These are phyloP conservation scores for Cremastinae sp. DNA, from an alignment of 2,888 invertebrate genomes.

Conservation along the genomic window DNA sequence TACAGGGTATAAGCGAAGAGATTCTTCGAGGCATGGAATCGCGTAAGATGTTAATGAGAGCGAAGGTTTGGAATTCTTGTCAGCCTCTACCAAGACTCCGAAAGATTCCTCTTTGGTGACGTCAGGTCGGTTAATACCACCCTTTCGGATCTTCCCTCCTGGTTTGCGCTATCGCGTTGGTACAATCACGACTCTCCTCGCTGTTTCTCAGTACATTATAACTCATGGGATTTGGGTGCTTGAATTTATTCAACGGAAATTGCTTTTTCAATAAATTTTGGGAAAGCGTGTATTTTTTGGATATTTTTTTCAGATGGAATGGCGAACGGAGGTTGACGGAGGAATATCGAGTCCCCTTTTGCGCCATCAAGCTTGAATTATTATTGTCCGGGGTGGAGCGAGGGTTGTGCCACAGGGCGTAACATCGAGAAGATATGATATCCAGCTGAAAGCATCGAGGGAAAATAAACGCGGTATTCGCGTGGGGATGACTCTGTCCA, in stretches of 20 bases:
- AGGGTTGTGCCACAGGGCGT: slow-evolving; percentile 71
- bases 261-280: no score
- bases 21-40: slow-evolving; percentile 65
- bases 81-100: slow-evolving; percentile 76
- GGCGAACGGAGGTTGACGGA: slow-evolving; percentile 39
- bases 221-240: slow-evolving; percentile 24
- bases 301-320: slow-evolving; percentile 23
- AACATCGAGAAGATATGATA: slow-evolving; percentile 76
- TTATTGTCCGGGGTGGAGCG: slow-evolving; percentile 74
- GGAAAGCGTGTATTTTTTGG: slow-evolving; percentile 30
- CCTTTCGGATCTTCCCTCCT: slow-evolving; percentile 32
- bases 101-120: slow-evolving; percentile 77
- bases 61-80: slow-evolving; percentile 79
- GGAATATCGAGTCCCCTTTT: slow-evolving; percentile 36
- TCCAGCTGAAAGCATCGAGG: slow-evolving; percentile 63
- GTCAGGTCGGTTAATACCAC: slow-evolving; percentile 62
- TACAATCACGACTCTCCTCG: slow-evolving; percentile 71
- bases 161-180: slow-evolving; percentile 52
- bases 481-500: slow-evolving; percentile 57
- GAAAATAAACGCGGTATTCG: slow-evolving; percentile 29
- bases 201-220: slow-evolving; percentile 32
- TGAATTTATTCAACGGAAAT: slow-evolving; percentile 18
- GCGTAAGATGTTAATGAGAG: slow-evolving; percentile 80
- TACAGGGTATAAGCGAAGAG: slow-evolving; percentile 45
- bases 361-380: slow-evolving; percentile 66